Evolutionary conservation across 2,113 vertebrate species (phyloP), one percentile per base, ranked within the genome.

Genomic region (Bostrychus sinensis): DNA sequence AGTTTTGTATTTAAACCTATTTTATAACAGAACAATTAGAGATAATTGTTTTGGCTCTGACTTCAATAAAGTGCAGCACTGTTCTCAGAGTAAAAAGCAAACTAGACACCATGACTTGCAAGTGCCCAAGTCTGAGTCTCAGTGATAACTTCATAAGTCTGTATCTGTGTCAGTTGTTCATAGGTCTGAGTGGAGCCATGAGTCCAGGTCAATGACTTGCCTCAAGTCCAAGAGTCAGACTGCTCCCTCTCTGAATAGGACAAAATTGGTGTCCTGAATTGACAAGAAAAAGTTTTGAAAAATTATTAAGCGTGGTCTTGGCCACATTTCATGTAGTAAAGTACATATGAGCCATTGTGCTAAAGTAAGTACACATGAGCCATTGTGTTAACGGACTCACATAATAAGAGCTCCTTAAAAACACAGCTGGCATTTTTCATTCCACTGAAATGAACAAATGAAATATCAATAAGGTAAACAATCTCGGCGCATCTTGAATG

Each of bases 401-500:
- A 28, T 30, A 14, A 26, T 16, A 50, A 54, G 26, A n/a, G 28
- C n/a, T 19, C 9, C 7, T 46, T 39, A 69, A 48, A 59, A 41
- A 38, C 20, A 50, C 26, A 56, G 34, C 7, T 25, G 7, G 26
- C 55, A 37, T 0, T 36, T 55, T 55, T 19, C 19, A 20, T 1
- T 36, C 9, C 26, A 54, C 8, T 5, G 28, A 55, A 36, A 55
- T 13, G n/a, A 55, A 34, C n/a, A 55, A 55, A 55, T 43, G 10
- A 41, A 19, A 58, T 26, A 58, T 59, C 56, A 30, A 34, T 59
- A 5, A 26, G 1, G 38, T 28, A 59, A n/a, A 28, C 20, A 9
- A 25, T 41, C 22, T 41, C 16, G 3, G 7, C 19, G 16, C 39
- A 16, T 34, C 11, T 34, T 19, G 14, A 51, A 28, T 25, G 7